Evolutionary conservation across 2,113 vertebrate species (phyloP).

Genomic region (Mirounga angustirostris): DNA sequence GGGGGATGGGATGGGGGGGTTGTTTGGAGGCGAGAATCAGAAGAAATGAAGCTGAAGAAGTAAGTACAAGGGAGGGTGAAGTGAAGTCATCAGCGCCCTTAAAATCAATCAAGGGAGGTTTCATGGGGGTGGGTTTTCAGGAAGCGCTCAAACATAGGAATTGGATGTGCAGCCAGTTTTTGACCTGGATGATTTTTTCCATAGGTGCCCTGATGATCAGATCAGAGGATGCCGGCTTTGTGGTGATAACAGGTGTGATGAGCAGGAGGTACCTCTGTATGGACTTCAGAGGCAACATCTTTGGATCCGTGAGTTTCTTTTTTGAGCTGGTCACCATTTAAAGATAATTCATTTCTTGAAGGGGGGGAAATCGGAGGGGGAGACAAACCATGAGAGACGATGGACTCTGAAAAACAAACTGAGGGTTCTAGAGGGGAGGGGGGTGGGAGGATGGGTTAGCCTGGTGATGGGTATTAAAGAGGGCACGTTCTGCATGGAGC

Average conservation of each 20-base stretch:
- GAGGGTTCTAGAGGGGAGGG: no score
- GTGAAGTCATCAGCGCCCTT: background rate
- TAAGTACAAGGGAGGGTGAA: background rate
- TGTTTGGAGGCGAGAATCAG: background rate
- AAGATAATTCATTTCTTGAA: background rate
- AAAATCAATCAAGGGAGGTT: background rate
- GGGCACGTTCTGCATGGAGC: no score
- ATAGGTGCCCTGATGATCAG: constrained; percentile 91
- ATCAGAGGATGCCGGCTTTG: constrained; percentile 86
- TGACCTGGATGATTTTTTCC: background rate
- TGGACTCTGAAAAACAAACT: no score
- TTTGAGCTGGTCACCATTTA: background rate
- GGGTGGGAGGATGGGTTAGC: no score
- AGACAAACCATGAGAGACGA: no score
- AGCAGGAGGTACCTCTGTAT: constrained; percentile 90
- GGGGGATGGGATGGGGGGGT: accelerated
- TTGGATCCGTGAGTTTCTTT: constrained; percentile 92
- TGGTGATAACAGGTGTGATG: constrained; percentile 91
- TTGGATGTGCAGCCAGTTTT: accelerated
- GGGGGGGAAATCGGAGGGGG: no score
- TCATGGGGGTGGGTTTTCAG: background rate
- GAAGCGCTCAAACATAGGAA: background rate
- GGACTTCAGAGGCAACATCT: constrained; percentile 88
- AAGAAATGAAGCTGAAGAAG: background rate
- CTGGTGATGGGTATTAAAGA: no score